These are phyloP conservation scores for Patella vulgata DNA, from an alignment of 1,140 invertebrate genomes.

Conservation along the genomic window DNA sequence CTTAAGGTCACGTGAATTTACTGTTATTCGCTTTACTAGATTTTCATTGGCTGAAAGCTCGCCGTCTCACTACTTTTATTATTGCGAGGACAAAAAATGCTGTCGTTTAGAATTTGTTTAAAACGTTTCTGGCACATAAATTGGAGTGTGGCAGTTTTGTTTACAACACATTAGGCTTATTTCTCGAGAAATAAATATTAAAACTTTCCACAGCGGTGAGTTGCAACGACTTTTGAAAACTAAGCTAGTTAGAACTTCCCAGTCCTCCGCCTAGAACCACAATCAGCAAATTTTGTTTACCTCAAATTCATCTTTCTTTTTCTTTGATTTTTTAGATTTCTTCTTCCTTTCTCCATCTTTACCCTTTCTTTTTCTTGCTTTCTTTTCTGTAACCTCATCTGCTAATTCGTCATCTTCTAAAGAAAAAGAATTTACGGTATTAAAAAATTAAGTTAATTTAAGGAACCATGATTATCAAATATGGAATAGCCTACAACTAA, in stretches of 20 bases:
- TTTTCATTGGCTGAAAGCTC: too few relatives aligned
- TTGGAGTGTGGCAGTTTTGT: neutral
- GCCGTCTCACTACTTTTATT: too few relatives aligned
- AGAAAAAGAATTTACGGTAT: conserved; percentile 11
- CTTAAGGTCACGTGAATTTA: too few relatives aligned
- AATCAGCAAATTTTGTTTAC: conserved; percentile 29
- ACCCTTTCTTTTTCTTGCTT: conserved; percentile 55
- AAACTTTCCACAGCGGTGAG: neutral
- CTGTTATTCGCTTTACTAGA: too few relatives aligned
- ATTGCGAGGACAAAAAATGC: too few relatives aligned
- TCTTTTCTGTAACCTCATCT: conserved; percentile 47
- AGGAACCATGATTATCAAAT: too few relatives aligned
- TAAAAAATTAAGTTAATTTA: too few relatives aligned
- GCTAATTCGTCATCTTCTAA: conserved; percentile 34
- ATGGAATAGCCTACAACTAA: too few relatives aligned
- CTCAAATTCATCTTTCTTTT: conserved; percentile 50
- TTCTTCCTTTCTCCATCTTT: conserved; percentile 59
- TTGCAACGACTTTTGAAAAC: too few relatives aligned
- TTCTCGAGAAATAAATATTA: neutral
- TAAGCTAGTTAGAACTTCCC: neutral
- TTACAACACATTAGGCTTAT: neutral
- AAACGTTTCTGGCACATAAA: neutral
- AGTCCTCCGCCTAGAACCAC: neutral
- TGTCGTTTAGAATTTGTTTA: too few relatives aligned
- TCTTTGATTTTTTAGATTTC: conserved; percentile 55